Evolutionary conservation across 2,888 invertebrate genomes (phyloP).

Genomic region (Cataglyphis cursor): DNA sequence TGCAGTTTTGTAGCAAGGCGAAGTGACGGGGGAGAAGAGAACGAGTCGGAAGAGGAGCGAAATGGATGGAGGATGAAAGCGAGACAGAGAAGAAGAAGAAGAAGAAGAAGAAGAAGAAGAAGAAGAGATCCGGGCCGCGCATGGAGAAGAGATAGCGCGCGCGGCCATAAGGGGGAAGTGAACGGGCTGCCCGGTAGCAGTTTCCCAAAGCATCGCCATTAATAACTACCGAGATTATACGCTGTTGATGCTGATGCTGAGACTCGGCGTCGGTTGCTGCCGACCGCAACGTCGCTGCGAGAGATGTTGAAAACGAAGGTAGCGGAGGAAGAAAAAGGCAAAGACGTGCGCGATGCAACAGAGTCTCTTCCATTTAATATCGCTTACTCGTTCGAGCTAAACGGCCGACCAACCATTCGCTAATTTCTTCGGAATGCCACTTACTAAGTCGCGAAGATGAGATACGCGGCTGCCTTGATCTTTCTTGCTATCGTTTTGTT

Average conservation of each 20-base stretch:
- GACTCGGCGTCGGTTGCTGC: constrained; percentile 66
- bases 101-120: constrained; percentile 62
- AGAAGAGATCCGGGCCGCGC: constrained; percentile 62
- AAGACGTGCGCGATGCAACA: constrained; percentile 73
- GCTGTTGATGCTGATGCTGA: constrained; percentile 77
- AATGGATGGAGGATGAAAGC: constrained; percentile 48
- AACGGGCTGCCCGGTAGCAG: constrained; percentile 85
- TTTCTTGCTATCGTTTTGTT: neutral
- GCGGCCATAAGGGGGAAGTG: constrained; percentile 70
- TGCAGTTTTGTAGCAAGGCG: constrained; percentile 78
- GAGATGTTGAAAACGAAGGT: constrained; percentile 56
- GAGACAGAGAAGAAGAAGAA: constrained; percentile 60
- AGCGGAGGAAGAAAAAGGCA: constrained; percentile 37
- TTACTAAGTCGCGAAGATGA: neutral
- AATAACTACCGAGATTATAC: constrained; percentile 86
- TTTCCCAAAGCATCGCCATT: constrained; percentile 87
- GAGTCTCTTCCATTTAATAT: constrained; percentile 81
- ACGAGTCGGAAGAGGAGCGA: constrained; percentile 42
- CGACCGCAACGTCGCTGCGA: constrained; percentile 57
- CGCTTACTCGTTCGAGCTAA: constrained; percentile 77
- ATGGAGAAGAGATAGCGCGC: constrained; percentile 65
- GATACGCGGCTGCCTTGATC: neutral
- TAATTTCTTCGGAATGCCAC: constrained; percentile 82
- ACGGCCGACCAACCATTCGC: constrained; percentile 79
- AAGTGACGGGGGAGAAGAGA: constrained; percentile 59